Evolutionary conservation across 92 coral and sea anemone species (phyloP).

Genomic region (Blastomussa wellsi): DNA sequence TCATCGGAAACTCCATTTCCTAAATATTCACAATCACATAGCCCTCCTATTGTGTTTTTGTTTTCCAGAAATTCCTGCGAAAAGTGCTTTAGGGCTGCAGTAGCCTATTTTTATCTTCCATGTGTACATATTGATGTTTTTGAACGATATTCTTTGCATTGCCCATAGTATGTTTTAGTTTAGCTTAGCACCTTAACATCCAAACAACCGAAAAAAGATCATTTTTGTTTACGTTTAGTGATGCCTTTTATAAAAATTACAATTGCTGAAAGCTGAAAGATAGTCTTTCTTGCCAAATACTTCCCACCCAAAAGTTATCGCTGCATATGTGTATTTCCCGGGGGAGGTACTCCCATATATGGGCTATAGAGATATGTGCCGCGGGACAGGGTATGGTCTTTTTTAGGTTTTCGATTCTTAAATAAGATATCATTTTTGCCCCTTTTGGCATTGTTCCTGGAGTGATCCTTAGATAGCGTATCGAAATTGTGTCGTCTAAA

Average conservation of each 20-base stretch:
- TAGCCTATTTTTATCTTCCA: not conserved
- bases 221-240: too few relatives aligned
- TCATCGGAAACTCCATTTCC: not conserved
- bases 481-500: too few relatives aligned
- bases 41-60: not conserved
- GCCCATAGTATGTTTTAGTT: not conserved
- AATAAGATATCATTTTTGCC: too few relatives aligned
- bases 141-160: not conserved
- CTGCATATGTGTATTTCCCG: too few relatives aligned
- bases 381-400: too few relatives aligned
- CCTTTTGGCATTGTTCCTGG: too few relatives aligned
- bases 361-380: too few relatives aligned
- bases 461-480: too few relatives aligned
- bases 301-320: not conserved
- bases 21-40: not conserved
- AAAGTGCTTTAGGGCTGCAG: not conserved
- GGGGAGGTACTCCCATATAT: too few relatives aligned
- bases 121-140: not conserved
- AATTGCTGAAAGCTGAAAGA: not conserved
- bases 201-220: not conserved
- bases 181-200: not conserved
- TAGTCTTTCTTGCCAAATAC: not conserved
- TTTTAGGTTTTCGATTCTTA: too few relatives aligned
- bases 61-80: not conserved
- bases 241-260: not conserved